Percentiles rank a stretch among this genome's conserved stretches.
phyloP scores from a whole-genome alignment of 2,888 invertebrate species.

The Orchesella flavescens region DNA sequence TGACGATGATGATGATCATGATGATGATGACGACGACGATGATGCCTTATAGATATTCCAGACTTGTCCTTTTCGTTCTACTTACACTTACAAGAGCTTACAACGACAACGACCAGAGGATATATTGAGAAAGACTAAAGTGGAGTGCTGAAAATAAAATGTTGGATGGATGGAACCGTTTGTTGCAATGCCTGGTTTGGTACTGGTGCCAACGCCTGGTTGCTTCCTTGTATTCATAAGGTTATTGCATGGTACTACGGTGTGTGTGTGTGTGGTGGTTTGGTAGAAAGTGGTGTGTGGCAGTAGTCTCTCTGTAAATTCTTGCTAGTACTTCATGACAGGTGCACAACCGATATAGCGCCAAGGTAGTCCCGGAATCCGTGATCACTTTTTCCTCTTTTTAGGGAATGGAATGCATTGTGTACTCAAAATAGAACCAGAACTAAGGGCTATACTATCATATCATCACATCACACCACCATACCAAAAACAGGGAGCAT shows the following conservation, averaged over 20 bases:
- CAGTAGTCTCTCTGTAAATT: constrained; percentile 2
- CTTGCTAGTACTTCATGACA: constrained; percentile 43
- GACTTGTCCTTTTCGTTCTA: constrained; percentile 58
- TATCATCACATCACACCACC: too few species aligned
- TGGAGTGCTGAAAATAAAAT: constrained; percentile 43
- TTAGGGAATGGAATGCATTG: constrained; percentile 27
- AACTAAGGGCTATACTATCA: neutral
- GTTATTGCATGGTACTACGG: constrained; percentile 21
- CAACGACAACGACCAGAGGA: constrained; percentile 39
- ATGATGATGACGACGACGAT: constrained; percentile 2
- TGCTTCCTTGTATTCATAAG: constrained; percentile 32
- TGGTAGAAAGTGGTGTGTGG: neutral
- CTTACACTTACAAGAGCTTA: constrained; percentile 29
- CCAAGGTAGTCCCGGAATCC: constrained; percentile 14
- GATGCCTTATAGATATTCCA: constrained; percentile 55
- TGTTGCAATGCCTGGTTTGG: constrained; percentile 23
- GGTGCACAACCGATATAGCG: constrained; percentile 46
- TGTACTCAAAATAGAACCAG: constrained; percentile 21
- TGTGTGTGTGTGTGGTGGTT: neutral
- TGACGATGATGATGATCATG: constrained; percentile 25
- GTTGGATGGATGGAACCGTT: constrained; percentile 22
- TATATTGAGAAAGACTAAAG: constrained; percentile 35
- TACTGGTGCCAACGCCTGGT: neutral
- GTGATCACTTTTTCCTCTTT: constrained; percentile 18
- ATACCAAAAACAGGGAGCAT: too few species aligned